Evolutionary conservation across 2,113 vertebrate species (phyloP), one percentile per base, ranked within the genome.

Genomic region (Hemichromis elongatus): DNA sequence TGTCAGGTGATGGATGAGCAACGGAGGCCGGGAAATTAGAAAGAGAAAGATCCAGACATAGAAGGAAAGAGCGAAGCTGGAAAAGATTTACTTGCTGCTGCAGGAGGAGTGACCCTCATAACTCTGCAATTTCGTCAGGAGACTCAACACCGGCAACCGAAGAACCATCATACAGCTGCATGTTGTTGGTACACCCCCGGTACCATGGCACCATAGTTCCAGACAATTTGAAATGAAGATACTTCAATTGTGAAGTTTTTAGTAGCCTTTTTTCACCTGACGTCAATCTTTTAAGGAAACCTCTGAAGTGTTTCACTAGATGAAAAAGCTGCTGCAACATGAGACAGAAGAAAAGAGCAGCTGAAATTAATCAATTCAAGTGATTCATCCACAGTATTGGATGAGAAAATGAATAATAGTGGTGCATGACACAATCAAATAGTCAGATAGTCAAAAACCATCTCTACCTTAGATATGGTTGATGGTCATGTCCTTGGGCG

Each of bases 1-100:
- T 88, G 80, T 86, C 86, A 86, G 53, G 86, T 92, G 88, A 94
- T 93, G 83, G 83, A 93, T 92, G 86, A 92, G 70, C 83, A 84
- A 75, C 80, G 73, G 80, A 81, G 50, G 82, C 47, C 2, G 40
- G 78, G 84, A 91, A 88, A 90, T 92, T 89, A 85, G 80, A 88
- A 88, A 82, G 55, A 82, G 84, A 81, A 70, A 80, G 54, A 83
- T 79, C 52, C 77, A 81, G 37, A 61, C 30, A 70, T 45, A 40
- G 80, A 82, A 63, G 16, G 42, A 55, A 21, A 55, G 37, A 53
- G 12, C 26, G 18, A 52, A 52, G 45, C 70, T 50, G 45, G 33
- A 52, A 24, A 73, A 37, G 14, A 90, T 85, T 54, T 77, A 57
- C 53, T 89, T 28, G 26, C 56, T 86, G 70, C 80, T 81, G 24